These are phyloP conservation scores for Anguilla anguilla DNA, from an alignment of 2,797 vertebrate species.

Conservation along the genomic window DNA sequence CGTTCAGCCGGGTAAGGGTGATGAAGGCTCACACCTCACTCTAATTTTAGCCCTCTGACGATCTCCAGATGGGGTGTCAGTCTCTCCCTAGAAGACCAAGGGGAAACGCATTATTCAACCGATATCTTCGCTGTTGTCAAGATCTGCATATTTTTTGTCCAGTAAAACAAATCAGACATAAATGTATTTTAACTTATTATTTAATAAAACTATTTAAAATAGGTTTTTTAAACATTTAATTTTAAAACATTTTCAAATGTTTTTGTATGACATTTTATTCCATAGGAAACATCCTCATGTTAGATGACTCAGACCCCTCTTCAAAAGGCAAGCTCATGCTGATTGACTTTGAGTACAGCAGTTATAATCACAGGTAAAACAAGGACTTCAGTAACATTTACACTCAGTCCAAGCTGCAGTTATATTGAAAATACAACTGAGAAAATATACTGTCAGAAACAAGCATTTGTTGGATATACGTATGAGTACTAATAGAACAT, in stretches of 20 bases:
- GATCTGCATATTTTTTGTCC: conserved; percentile 29
- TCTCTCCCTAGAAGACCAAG: conserved; percentile 25
- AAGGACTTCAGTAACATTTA: not conserved
- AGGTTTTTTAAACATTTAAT: too few species aligned
- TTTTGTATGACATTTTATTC: not conserved
- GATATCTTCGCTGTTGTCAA: conserved; percentile 38
- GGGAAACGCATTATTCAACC: conserved; percentile 36
- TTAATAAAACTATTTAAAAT: not conserved
- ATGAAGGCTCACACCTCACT: not conserved
- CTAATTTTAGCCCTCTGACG: conserved; percentile 16
- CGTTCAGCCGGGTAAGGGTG: conserved; percentile 86
- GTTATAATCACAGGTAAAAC: conserved; percentile 91
- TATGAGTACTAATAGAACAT: not conserved
- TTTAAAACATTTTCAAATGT: too few species aligned
- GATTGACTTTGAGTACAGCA: conserved; percentile 97
- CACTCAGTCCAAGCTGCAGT: not conserved
- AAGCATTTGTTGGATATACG: not conserved
- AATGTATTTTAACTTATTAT: not conserved
- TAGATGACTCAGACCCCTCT: conserved; percentile 62
- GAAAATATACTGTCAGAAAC: too few species aligned
- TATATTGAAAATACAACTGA: not conserved
- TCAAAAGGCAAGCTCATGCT: conserved; percentile 83
- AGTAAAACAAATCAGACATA: conserved; percentile 11
- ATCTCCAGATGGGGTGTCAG: conserved; percentile 10
- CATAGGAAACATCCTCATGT: conserved; percentile 86